A percentile compares a stretch with the other conserved stretches of the same genome.
Evolutionary conservation across 1,140 invertebrate species (phyloP).

Genomic region (Eurosta solidaginis): DNA sequence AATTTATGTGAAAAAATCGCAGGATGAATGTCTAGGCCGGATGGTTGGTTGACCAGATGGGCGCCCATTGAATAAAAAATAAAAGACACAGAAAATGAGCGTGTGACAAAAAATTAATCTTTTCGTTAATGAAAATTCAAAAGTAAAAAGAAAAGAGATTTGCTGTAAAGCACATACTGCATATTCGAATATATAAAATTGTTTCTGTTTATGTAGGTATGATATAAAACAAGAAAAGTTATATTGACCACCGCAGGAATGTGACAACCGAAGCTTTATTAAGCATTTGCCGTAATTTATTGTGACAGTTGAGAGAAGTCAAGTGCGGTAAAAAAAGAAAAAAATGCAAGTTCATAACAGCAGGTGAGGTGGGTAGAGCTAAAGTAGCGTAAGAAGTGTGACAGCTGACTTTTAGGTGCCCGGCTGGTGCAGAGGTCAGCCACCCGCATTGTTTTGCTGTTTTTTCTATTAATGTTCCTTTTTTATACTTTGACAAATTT

Average conservation of each 20-base stretch:
- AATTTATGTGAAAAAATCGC: conserved; percentile 8
- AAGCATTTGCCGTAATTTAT: conserved; percentile 1
- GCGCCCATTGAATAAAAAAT: neutral
- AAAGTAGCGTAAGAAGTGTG: neutral
- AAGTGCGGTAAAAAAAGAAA: neutral
- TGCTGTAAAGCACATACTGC: too few species aligned
- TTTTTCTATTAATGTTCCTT: too few species aligned
- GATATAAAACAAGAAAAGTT: neutral
- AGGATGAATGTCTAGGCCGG: neutral
- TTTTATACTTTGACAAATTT: too few species aligned
- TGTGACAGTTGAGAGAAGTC: neutral
- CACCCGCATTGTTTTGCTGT: neutral
- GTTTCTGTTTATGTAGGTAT: neutral
- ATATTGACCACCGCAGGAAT: conserved; percentile 1
- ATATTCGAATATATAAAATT: too few species aligned
- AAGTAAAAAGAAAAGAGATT: too few species aligned
- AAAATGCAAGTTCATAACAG: neutral
- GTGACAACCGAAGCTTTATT: neutral
- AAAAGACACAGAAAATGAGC: neutral
- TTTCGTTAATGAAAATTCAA: conserved; percentile 7
- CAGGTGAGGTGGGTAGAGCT: neutral
- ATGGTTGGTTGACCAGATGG: neutral
- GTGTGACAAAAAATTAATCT: conserved; percentile 12
- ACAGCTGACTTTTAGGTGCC: neutral
- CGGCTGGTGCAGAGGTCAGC: neutral